phyloP scores from a whole-genome alignment of 2,797 vertebrate genomes.

The Paguma larvata region DNA sequence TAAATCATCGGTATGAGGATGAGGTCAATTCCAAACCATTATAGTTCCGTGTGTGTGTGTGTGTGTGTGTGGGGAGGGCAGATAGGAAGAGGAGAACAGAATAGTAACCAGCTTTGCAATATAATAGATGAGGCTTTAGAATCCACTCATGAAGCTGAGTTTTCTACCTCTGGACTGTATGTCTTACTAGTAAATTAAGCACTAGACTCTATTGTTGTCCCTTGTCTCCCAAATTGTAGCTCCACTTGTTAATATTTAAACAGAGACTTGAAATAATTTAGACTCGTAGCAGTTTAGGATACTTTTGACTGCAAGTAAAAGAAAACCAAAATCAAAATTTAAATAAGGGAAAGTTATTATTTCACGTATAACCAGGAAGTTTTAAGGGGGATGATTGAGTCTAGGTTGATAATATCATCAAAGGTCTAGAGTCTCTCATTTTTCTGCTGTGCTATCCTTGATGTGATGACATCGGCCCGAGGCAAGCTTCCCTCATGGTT shows the following conservation, averaged over 20 bases:
- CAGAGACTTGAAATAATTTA: conserved; percentile 32
- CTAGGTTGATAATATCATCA: neutral
- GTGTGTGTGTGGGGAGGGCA: too few species aligned
- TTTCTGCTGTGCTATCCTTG: neutral
- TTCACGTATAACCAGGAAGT: neutral
- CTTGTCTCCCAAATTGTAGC: neutral
- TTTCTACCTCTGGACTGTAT: neutral
- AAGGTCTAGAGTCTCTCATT: neutral
- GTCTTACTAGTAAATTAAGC: conserved; percentile 41
- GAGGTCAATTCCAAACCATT: neutral
- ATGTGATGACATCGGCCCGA: neutral
- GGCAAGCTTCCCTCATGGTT: neutral
- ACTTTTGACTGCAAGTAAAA: conserved; percentile 37
- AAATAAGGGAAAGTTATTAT: conserved; percentile 47
- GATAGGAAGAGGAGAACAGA: neutral
- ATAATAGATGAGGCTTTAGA: neutral
- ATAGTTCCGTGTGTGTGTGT: neutral
- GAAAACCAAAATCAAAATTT: conserved; percentile 60
- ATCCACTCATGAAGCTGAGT: neutral
- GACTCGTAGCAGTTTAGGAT: neutral
- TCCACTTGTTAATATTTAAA: conserved; percentile 43
- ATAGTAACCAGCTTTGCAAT: neutral
- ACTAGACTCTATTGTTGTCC: neutral
- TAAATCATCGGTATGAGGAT: neutral
- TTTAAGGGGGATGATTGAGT: neutral